Conservation (phyloP, 2,797 vertebrate species). For the Phrynocephalus guinanensis region DNA sequence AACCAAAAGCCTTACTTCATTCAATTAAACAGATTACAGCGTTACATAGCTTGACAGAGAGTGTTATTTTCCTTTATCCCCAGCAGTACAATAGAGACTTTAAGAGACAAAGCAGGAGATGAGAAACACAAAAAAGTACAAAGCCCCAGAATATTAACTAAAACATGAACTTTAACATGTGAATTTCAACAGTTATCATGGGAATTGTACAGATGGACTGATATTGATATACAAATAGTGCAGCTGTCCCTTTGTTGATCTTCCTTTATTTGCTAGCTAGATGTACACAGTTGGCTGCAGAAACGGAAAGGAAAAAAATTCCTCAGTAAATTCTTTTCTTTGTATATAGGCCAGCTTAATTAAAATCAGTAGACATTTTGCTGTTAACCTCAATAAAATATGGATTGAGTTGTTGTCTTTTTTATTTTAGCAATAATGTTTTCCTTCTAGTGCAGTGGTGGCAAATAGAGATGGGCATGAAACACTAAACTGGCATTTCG, state of each 20-base stretch:
- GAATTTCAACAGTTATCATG: conserved; percentile 18
- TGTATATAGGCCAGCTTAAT: neutral
- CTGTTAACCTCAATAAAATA: conserved; percentile 3
- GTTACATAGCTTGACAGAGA: neutral
- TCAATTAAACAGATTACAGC: neutral
- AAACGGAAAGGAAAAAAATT: conserved; percentile 3
- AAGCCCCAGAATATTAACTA: neutral
- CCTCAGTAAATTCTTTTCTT: neutral
- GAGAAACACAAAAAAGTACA: neutral
- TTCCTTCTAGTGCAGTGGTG: neutral
- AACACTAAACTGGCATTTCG: too few species aligned
- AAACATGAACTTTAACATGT: conserved; percentile 7
- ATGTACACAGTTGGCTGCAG: neutral
- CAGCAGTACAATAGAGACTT: neutral
- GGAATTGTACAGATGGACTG: conserved; percentile 29
- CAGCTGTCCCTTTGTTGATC: conserved; percentile 21
- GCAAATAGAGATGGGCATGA: too few species aligned
- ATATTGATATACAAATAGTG: neutral
- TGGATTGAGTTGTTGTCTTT: conserved; percentile 2
- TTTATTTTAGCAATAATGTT: neutral
- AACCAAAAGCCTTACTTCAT: neutral
- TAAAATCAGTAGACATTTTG: neutral
- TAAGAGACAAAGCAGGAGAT: neutral
- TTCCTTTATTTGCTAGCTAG: neutral
- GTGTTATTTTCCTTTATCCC: neutral